Evolutionary conservation across 2,797 vertebrate genomes (phyloP).

Genomic region (Syngnathus rostellatus): DNA sequence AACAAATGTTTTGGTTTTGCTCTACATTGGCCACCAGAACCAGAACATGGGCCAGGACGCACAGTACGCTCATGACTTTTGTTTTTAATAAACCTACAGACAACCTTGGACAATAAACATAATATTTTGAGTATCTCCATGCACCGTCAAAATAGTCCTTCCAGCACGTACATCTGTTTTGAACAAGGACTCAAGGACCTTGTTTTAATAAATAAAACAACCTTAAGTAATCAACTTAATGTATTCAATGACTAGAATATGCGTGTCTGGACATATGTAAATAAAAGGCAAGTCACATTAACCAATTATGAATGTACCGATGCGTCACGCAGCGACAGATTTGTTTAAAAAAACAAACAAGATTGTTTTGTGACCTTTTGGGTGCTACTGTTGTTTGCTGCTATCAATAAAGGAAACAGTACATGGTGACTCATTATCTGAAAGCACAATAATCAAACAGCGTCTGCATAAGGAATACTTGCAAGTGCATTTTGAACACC

Average conservation of each 20-base stretch:
- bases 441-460: not conserved
- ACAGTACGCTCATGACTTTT: too few relatives aligned
- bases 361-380: not conserved
- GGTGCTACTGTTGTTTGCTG: not conserved
- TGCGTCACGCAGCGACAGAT: not conserved
- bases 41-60: not conserved
- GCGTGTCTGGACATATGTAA: not conserved
- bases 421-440: not conserved
- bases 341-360: not conserved
- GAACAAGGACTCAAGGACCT: too few relatives aligned
- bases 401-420: not conserved
- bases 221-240: too few relatives aligned
- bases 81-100: too few relatives aligned
- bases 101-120: too few relatives aligned
- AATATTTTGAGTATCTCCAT: too few relatives aligned
- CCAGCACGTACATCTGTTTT: too few relatives aligned
- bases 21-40: not conserved
- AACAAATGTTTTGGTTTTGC: not conserved
- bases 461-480: constrained; percentile 4
- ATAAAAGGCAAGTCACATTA: not conserved
- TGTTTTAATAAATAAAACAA: too few relatives aligned
- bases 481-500: constrained; percentile 31
- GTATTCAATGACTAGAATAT: too few relatives aligned
- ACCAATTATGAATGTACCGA: not conserved
- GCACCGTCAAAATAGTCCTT: too few relatives aligned